These are phyloP conservation scores for Lycophotia porphyrea DNA, from an alignment of 2,888 invertebrate genomes.

Conservation along the genomic window DNA sequence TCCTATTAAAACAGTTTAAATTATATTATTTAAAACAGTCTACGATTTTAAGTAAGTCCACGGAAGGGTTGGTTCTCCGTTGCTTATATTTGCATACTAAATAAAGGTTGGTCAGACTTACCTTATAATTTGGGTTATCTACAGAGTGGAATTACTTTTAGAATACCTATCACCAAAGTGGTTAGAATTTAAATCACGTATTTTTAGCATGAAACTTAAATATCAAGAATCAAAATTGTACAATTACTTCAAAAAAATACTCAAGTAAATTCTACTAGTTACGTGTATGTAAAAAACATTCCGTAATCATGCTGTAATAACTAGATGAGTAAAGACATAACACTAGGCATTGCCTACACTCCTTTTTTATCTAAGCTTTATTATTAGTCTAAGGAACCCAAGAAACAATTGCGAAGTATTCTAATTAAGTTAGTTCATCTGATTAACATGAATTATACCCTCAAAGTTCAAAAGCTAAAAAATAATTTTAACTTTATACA, in stretches of 20 bases:
- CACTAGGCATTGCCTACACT: background rate
- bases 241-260: background rate
- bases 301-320: background rate
- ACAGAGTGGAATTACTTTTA: constrained; percentile 24
- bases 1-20: constrained; percentile 32
- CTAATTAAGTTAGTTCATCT: constrained; percentile 41
- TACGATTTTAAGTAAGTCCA: constrained; percentile 34
- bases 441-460: constrained; percentile 50
- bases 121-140: constrained; percentile 47
- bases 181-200: background rate
- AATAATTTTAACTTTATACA: constrained; percentile 34
- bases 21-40: constrained; percentile 38
- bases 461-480: constrained; percentile 42
- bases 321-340: background rate
- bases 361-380: background rate
- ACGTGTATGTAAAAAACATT: background rate
- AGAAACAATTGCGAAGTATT: constrained; percentile 35
- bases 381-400: background rate
- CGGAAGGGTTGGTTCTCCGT: constrained; percentile 28
- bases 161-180: constrained; percentile 24
- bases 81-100: constrained; percentile 57
- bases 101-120: constrained; percentile 35
- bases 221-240: background rate
- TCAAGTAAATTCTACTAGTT: background rate
- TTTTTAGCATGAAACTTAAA: background rate